Conservation (phyloP, 2,113 vertebrate genomes). For the Tiliqua scincoides region DNA sequence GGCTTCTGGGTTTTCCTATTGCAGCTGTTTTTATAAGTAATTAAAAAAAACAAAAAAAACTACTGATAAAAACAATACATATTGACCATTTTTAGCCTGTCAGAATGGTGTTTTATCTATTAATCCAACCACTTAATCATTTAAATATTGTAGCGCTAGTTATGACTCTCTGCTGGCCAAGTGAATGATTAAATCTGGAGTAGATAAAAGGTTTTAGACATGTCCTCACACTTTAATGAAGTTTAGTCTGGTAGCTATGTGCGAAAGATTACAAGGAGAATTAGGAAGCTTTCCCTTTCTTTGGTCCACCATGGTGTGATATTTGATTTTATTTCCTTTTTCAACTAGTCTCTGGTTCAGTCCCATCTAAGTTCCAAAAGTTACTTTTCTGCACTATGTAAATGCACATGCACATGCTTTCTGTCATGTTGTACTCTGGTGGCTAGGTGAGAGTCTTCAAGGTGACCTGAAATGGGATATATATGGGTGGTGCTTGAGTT, state of each 20-base stretch:
- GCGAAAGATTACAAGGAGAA: background rate
- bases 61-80: background rate
- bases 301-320: too few species aligned
- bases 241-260: background rate
- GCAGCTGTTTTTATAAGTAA: background rate
- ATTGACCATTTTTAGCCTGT: background rate
- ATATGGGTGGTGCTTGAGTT: background rate
- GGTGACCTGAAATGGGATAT: background rate
- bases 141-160: background rate
- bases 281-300: background rate
- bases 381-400: background rate
- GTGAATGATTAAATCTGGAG: background rate
- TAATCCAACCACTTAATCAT: background rate
- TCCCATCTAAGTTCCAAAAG: background rate
- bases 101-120: background rate
- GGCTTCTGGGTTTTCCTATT: too few species aligned
- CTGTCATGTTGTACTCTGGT: background rate
- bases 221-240: background rate
- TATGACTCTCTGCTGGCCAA: background rate
- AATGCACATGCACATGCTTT: background rate
- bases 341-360: constrained; percentile 14
- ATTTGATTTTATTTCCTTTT: constrained; percentile 25
- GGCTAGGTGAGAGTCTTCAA: background rate
- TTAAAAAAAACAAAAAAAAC: background rate
- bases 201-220: background rate